Conservation (phyloP, 2,797 vertebrate species). For the Diglossa cyanea region DNA sequence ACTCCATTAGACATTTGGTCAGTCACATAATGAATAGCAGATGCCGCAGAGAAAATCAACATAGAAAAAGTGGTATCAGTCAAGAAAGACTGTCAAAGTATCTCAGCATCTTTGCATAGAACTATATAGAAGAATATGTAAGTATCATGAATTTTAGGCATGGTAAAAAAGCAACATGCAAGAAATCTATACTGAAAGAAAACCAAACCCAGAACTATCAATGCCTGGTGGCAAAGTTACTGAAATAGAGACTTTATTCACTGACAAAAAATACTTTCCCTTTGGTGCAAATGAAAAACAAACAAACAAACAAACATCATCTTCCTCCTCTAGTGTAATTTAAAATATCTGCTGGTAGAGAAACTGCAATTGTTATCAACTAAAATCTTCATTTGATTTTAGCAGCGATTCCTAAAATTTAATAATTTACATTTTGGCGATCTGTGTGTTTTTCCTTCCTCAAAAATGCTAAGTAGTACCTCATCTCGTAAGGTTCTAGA, state of each 20-base stretch:
- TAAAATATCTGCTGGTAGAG: background rate
- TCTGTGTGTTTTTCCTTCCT: background rate
- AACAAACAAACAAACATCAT: background rate
- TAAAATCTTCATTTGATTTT: background rate
- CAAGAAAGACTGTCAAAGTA: background rate
- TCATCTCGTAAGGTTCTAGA: background rate
- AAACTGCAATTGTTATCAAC: background rate
- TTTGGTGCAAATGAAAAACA: background rate
- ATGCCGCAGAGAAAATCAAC: background rate
- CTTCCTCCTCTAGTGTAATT: background rate
- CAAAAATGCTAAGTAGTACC: background rate
- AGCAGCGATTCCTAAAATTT: background rate
- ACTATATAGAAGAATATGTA: background rate
- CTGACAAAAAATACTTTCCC: background rate
- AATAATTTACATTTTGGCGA: background rate
- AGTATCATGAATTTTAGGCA: background rate
- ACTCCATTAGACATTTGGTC: background rate
- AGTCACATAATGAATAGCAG: background rate
- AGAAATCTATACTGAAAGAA: background rate
- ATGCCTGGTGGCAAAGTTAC: background rate
- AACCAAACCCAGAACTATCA: background rate
- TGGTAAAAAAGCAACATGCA: background rate
- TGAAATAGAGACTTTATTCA: background rate
- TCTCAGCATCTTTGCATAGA: background rate
- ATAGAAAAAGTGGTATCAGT: background rate